A percentile compares a stretch with the other conserved stretches of the same genome.
Conservation (phyloP, 2,888 invertebrate genomes). For the Cordilura impudica region DNA sequence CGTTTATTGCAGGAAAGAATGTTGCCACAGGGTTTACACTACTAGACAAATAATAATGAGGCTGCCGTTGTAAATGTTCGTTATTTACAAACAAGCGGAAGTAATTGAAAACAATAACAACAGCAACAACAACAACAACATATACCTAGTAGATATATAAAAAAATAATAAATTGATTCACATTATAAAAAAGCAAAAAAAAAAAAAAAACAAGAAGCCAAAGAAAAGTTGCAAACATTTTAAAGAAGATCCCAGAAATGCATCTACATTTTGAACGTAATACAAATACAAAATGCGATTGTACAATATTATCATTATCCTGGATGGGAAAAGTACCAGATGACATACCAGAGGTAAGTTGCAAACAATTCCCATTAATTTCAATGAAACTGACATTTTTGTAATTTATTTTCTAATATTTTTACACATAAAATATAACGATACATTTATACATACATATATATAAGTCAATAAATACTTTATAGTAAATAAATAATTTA, state of each 20-base stretch:
- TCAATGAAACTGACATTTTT: background rate
- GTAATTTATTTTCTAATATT: background rate
- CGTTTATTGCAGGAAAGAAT: slow-evolving; percentile 52
- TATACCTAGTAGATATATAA: background rate
- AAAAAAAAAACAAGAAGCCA: background rate
- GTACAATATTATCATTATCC: slow-evolving; percentile 94
- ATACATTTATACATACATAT: background rate
- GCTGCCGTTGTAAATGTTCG: slow-evolving; percentile 3
- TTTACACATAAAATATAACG: background rate
- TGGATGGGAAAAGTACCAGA: slow-evolving; percentile 99
- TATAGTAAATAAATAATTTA: slow-evolving; percentile 5
- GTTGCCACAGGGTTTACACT: slow-evolving; percentile 35
- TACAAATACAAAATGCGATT: slow-evolving; percentile 95
- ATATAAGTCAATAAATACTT: background rate
- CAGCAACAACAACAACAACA: background rate
- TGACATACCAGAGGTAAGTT: slow-evolving; percentile 91
- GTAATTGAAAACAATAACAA: slow-evolving; percentile 35
- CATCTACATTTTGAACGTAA: slow-evolving; percentile 97
- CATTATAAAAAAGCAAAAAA: slow-evolving; percentile 15
- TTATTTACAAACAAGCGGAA: slow-evolving; percentile 35
- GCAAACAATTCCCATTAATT: background rate
- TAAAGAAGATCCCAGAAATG: slow-evolving; percentile 80
- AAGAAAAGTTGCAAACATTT: background rate
- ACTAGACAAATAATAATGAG: slow-evolving; percentile 13
- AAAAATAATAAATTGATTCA: background rate